Evolutionary conservation across 2,797 vertebrate species (phyloP).

Genomic region (Hapalemur alaotrensis): DNA sequence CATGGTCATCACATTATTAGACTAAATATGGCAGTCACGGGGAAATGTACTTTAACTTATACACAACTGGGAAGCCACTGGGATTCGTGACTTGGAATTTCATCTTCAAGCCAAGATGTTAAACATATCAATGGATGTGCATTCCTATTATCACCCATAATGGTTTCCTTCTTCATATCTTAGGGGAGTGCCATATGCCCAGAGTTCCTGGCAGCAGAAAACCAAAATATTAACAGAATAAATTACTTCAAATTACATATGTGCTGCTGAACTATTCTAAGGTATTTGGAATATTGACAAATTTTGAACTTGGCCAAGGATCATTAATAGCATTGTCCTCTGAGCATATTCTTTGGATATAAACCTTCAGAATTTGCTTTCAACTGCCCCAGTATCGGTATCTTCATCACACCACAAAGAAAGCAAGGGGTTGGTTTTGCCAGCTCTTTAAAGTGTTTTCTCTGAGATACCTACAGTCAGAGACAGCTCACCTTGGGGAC

Average conservation of each 20-base stretch:
- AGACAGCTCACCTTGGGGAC: constrained; percentile 29
- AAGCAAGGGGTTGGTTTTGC: not conserved
- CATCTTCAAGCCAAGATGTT: constrained; percentile 55
- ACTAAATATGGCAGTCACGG: not conserved
- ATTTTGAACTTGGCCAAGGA: not conserved
- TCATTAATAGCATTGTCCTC: constrained; percentile 30
- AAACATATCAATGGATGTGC: constrained; percentile 36
- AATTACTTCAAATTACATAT: constrained; percentile 67
- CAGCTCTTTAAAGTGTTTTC: constrained; percentile 38
- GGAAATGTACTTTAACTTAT: not conserved
- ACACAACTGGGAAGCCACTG: not conserved
- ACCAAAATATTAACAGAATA: constrained; percentile 67
- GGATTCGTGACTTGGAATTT: constrained; percentile 36
- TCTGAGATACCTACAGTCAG: not conserved
- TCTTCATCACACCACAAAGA: constrained; percentile 17
- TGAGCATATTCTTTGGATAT: not conserved
- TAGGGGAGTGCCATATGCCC: constrained; percentile 72
- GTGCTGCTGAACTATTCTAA: constrained; percentile 29
- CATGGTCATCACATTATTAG: not conserved
- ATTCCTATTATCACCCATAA: constrained; percentile 27
- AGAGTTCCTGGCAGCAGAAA: constrained; percentile 54
- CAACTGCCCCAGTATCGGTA: not conserved
- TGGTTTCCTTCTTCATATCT: constrained; percentile 27
- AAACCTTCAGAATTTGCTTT: not conserved
- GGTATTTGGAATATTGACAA: constrained; percentile 58